Evolutionary conservation across 1,140 invertebrate genomes (phyloP), one percentile per base, ranked within the genome.

Genomic region (Drosophila nikananu): DNA sequence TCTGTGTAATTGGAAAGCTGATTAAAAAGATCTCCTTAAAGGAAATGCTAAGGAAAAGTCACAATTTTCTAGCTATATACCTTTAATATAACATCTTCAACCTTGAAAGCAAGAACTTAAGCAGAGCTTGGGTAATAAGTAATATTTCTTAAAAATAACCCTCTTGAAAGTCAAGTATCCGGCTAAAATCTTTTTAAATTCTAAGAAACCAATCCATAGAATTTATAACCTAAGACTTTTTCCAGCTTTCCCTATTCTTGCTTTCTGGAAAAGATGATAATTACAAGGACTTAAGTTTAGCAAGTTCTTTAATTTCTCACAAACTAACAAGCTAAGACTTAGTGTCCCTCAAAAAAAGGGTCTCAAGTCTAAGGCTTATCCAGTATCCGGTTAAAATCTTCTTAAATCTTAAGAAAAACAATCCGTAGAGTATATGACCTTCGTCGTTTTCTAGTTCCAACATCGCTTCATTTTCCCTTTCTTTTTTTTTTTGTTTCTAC

Each of bases 381-480:
- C 0, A 27, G 49, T 30, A 51, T 51, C 46, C n/a, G 1, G 0
- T 54, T 54, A 23, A 35, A 54, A 54, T 54, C 52, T 32, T 12
- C n/a, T n/a, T n/a, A n/a, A n/a, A n/a, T n/a, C n/a, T 37, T 55
- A 37, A 37, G 19, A 37, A 39, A n/a, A 55, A n/a, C 19, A 39
- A 23, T 39, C 52, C 35, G n/a, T 57, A 57, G 54, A 25, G 54
- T 57, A 39, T 57, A 35, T 17, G 39, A 4, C 9, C 54, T 23
- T 12, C 35, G 35, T 12, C 17, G 23, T 41, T 12, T 12, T 2
- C 13, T 30, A 21, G 27, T 5, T 13, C 10, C 23, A 5, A 12
- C 6, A 12, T 13, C 4, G 1, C 9, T 19, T n/a, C 5, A 15
- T 35, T 5, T 35, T 25, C n/a, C 10, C 30, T 10, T 12, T n/a